A percentile compares a stretch with the other conserved stretches of the same genome.
Evolutionary conservation across 2,797 vertebrate genomes (phyloP).

Genomic region (Serranus cabrilla): DNA sequence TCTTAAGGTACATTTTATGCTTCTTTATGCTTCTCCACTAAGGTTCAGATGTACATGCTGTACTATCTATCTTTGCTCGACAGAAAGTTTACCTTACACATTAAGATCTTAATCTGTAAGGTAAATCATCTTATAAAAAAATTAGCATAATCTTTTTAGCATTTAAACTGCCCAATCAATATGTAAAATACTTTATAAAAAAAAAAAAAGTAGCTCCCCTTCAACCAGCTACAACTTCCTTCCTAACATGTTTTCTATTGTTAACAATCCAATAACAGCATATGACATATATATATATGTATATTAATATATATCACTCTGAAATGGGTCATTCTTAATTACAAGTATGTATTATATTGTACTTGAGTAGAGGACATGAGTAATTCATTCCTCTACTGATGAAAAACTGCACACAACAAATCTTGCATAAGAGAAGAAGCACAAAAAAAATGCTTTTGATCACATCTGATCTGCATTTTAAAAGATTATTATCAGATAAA

Average conservation of each 20-base stretch:
- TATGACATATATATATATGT: no score
- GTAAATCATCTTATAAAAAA: background rate
- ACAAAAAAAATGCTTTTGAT: background rate
- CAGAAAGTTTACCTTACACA: background rate
- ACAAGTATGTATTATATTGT: background rate
- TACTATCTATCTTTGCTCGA: no score
- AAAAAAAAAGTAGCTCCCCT: background rate
- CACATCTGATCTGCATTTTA: background rate
- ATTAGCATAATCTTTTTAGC: no score
- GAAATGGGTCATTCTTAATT: background rate
- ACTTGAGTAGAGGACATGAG: background rate
- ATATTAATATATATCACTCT: background rate
- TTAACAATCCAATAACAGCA: no score
- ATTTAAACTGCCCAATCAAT: background rate
- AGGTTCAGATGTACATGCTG: no score
- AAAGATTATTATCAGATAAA: background rate
- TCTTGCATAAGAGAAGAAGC: background rate
- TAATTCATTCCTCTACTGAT: background rate
- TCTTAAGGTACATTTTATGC: background rate
- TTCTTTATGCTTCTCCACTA: background rate
- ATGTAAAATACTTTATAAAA: background rate
- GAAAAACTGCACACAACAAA: background rate
- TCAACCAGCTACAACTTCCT: background rate
- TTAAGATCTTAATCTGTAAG: no score
- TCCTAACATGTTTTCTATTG: background rate